Conservation (phyloP, 2,113 vertebrate species). For the Casuarius casuarius region DNA sequence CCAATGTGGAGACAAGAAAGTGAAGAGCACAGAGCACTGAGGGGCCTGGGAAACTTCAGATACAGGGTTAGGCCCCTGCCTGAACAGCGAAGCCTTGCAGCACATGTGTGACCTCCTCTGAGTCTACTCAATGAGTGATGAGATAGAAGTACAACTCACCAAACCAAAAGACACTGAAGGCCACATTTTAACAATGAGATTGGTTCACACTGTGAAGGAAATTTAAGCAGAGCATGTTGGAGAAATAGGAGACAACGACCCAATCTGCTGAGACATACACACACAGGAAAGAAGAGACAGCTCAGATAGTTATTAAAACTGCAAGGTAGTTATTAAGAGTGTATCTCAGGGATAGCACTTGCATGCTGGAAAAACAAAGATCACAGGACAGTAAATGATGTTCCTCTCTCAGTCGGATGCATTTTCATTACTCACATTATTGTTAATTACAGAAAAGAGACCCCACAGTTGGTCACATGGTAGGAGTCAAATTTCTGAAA, state of each 20-base stretch:
- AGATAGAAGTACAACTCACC: neutral
- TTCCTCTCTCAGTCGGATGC: neutral
- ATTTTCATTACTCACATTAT: neutral
- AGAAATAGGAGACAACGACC: neutral
- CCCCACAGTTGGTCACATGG: neutral
- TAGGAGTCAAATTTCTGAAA: neutral
- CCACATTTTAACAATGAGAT: neutral
- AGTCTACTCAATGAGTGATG: neutral
- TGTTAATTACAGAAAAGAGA: neutral
- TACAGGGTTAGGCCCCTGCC: neutral
- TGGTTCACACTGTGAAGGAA: neutral
- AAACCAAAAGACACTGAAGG: neutral
- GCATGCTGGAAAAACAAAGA: neutral
- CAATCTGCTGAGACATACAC: fast-evolving
- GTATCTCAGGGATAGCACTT: neutral
- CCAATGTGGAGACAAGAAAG: neutral
- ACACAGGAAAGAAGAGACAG: neutral
- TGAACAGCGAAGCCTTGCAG: neutral
- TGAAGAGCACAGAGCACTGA: neutral
- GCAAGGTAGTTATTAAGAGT: neutral
- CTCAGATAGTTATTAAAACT: neutral
- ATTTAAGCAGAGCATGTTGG: neutral
- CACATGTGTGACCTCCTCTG: fast-evolving
- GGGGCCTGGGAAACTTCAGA: neutral
- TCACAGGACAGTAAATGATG: neutral